Conservation (phyloP, 2,888 invertebrate genomes). For the Hirtodrosophila cameraria region DNA sequence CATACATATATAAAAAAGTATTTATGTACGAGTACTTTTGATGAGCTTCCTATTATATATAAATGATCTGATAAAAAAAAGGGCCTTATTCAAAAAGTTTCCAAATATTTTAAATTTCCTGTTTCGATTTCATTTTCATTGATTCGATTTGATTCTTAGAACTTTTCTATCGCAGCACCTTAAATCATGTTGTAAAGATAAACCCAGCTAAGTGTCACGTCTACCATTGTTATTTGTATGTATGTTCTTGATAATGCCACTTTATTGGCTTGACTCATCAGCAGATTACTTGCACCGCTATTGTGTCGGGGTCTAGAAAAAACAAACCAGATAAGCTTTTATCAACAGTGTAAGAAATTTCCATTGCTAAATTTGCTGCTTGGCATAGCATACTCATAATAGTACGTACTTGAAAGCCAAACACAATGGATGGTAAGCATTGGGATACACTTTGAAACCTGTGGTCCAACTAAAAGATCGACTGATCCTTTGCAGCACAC, state of each 20-base stretch:
- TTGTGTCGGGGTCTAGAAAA: neutral
- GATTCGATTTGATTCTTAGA: neutral
- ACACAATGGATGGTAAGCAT: conserved; percentile 63
- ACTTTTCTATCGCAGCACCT: neutral
- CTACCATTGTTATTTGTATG: neutral
- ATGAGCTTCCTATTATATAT: no score
- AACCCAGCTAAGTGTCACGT: neutral
- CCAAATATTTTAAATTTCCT: neutral
- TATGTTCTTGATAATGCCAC: conserved; percentile 2
- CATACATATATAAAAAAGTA: no score
- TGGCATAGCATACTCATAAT: neutral
- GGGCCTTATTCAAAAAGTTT: neutral
- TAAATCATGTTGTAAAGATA: conserved; percentile 7
- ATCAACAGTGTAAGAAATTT: conserved; percentile 12
- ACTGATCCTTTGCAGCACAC: conserved; percentile 70
- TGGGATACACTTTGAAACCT: neutral
- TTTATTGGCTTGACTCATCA: conserved; percentile 23
- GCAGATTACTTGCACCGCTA: neutral
- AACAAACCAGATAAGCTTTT: conserved; percentile 7
- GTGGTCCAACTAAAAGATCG: neutral
- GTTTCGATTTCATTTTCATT: neutral
- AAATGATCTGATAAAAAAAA: neutral
- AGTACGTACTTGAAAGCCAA: conserved; percentile 37
- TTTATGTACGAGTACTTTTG: no score
- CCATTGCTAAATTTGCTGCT: conserved; percentile 2